Evolutionary conservation across 1,140 invertebrate species (phyloP), one percentile per base, ranked within the genome.

Genomic region (Hestina assimilis): DNA sequence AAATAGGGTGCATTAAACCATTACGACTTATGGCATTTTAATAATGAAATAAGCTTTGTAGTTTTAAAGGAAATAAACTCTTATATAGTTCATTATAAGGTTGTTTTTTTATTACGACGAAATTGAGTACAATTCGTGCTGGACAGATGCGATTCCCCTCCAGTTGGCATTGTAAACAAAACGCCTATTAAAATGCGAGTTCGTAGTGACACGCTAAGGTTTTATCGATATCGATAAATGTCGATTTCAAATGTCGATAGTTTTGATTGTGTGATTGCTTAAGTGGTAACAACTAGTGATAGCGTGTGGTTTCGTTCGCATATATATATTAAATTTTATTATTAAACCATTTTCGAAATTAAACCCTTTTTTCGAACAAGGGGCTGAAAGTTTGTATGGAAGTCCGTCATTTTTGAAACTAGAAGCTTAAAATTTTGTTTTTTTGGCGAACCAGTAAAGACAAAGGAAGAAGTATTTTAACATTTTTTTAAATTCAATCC

Each of bases 111-210:
- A 41, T 40, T 50, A 56, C 21, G 11, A 15, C 19, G 4, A 42
- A 41, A 47, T 51, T 58, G 59, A 35, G 63, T 61, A 59, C 53
- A 54, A n/a, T 71, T 50, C 50, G 57, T 24, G 40, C 52, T 43
- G 54, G 50, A 53, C 47, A 55, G 45, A 60, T 48, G 41, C 43
- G 62, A 70, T 71, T 76, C 77, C 79, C 79, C 79, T 79, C 79
- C 73, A 75, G 75, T 79, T 75, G 72, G 74, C 66, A 79, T 75
- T 79, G 80, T 83, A 83, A 83, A 83, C 80, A 83, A 83, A 83
- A 81, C 77, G 77, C 80, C 77, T 77, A 81, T 81, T 83, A 80
- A 78, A 83, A 83, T 83, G 71, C 69, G 72, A 74, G 70, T 66
- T 61, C 59, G 57, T 74, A 75, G 74, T 68, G 74, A 54, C 68